phyloP scores from a whole-genome alignment of 2,888 invertebrate genomes.

The Erannis defoliaria region DNA sequence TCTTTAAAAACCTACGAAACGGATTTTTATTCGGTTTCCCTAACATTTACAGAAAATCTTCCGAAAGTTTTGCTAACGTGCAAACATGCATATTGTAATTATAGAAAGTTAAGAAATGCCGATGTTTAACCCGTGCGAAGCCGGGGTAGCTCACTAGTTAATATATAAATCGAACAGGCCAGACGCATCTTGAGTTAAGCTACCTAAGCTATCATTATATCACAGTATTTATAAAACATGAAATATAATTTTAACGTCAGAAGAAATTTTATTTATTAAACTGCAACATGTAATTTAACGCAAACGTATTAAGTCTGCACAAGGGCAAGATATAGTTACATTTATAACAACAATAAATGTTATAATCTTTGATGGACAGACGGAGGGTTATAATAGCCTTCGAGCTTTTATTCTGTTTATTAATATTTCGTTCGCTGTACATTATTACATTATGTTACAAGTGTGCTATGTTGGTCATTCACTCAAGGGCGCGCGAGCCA shows the following conservation, averaged over 20 bases:
- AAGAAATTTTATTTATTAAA: conserved; percentile 60
- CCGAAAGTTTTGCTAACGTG: no score
- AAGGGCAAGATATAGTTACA: conserved; percentile 34
- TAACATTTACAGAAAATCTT: no score
- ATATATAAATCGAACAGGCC: conserved; percentile 38
- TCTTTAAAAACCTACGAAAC: no score
- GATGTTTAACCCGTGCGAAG: not conserved
- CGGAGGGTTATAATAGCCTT: not conserved
- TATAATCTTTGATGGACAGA: conserved; percentile 31
- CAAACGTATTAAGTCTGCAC: conserved; percentile 52
- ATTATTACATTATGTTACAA: no score
- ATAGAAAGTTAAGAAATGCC: no score
- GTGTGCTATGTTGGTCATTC: no score
- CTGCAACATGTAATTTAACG: conserved; percentile 58
- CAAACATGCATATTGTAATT: no score
- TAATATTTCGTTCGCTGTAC: no score
- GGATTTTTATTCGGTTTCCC: no score
- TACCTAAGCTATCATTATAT: conserved; percentile 60
- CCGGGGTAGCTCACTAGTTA: not conserved
- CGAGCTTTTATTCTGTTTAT: no score
- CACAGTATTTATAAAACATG: conserved; percentile 74
- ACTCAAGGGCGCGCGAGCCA: no score
- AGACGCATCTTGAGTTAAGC: conserved; percentile 24
- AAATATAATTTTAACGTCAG: conserved; percentile 66
- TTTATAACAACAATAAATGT: conserved; percentile 15